These are phyloP conservation scores for Rosalia funebris DNA, from an alignment of 2,888 invertebrate species.

Conservation along the genomic window DNA sequence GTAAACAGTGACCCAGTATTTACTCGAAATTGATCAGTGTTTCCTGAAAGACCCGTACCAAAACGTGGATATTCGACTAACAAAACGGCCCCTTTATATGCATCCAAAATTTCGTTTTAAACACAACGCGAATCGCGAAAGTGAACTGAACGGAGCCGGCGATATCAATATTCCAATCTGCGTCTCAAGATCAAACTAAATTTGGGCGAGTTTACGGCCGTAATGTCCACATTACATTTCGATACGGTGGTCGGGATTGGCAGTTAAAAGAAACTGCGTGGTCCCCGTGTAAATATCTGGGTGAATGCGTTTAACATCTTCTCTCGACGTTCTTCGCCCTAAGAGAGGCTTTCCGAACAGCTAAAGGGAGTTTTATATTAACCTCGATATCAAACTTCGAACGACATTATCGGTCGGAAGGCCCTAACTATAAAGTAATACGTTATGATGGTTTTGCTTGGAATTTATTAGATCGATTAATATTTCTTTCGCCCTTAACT, in stretches of 20 bases:
- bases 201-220: neutral
- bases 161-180: slow-evolving; percentile 8
- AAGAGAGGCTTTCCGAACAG: neutral
- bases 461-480: no score
- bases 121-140: neutral
- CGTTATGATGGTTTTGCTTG: no score
- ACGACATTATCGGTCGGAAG: no score
- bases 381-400: neutral
- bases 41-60: no score
- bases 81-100: no score
- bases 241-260: slow-evolving; percentile 1
- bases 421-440: no score
- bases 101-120: no score
- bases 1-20: no score
- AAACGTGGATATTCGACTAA: no score
- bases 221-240: slow-evolving; percentile 13
- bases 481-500: no score
- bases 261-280: slow-evolving; percentile 9
- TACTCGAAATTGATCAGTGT: no score
- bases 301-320: slow-evolving; percentile 2
- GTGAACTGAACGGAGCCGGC: neutral
- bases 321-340: neutral
- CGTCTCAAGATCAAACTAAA: slow-evolving; percentile 12
- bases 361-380: neutral
- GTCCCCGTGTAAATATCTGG: slow-evolving; percentile 2